Evolutionary conservation across 2,888 invertebrate genomes (phyloP), one percentile per base, ranked within the genome.

Genomic region (Bombylius discolor): DNA sequence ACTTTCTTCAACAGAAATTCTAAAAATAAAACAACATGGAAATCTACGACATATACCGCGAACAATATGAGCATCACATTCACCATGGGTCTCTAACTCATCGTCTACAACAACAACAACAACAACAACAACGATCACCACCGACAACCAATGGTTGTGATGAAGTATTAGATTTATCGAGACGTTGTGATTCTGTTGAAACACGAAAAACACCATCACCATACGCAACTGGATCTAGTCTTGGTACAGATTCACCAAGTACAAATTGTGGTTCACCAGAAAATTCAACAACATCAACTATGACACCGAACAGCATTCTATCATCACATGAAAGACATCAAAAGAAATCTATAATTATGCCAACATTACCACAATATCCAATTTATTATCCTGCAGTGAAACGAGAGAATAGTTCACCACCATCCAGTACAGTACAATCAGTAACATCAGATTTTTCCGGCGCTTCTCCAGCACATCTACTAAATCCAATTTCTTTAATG

Each of bases 161-260:
- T 7, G 68, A 69, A 60, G 73, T 70, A 11, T 62, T 74, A 49
- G 74, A 74, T 62, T 64, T 74, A n/a, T 75, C 74, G 3, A 64
- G 70, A 3, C 71, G 70, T 51, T 69, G 70, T 52, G 71, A 71
- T 62, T 70, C 71, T 23, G 66, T 68, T 5, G 72, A 72, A 55
- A 61, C 58, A 46, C 61, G 69, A 31, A 72, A 70, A 61, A 72
- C 73, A 0, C 70, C 72, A 1, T 73, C 74, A 1, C 73, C 73
- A 0, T 69, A 69, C 55, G 68, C 69, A 55, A 68, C 68, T n/a
- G 66, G 61, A 52, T 70, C 68, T 6, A 71, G 72, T 57, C 66
- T 65, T 44, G 66, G 67, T 52, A 67, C 67, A 51, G 65, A 62
- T 33, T 71, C 72, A 0, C 71, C 73, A 8, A 62, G 56, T 44